These are phyloP conservation scores for Ellobius talpinus DNA, from an alignment of 2,113 vertebrate species.

Conservation along the genomic window DNA sequence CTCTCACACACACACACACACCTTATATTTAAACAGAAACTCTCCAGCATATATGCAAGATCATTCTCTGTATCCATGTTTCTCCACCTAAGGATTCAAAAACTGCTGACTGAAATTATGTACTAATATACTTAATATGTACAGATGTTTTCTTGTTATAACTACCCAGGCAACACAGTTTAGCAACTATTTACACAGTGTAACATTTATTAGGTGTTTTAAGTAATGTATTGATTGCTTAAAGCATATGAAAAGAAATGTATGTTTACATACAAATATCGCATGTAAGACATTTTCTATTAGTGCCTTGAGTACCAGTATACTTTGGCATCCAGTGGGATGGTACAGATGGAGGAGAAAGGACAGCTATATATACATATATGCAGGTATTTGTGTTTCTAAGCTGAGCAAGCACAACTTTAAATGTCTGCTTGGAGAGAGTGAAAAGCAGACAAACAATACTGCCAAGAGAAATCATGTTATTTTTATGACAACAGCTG, in stretches of 20 bases:
- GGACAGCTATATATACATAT: neutral
- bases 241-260: neutral
- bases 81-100: neutral
- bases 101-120: neutral
- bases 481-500: constrained; percentile 21
- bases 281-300: neutral
- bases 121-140: neutral
- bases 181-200: neutral
- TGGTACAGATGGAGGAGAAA: neutral
- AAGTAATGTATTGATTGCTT: neutral
- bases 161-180: neutral
- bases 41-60: neutral
- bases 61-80: neutral
- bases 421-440: neutral
- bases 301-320: neutral
- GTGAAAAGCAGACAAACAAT: neutral
- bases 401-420: neutral
- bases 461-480: neutral
- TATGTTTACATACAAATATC: neutral
- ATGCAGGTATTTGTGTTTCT: neutral
- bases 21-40: neutral
- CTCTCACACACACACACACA: neutral
- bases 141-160: neutral
- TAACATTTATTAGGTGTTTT: neutral
- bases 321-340: neutral